phyloP scores from a whole-genome alignment of 2,797 vertebrate species.

The Taeniopygia guttata region DNA sequence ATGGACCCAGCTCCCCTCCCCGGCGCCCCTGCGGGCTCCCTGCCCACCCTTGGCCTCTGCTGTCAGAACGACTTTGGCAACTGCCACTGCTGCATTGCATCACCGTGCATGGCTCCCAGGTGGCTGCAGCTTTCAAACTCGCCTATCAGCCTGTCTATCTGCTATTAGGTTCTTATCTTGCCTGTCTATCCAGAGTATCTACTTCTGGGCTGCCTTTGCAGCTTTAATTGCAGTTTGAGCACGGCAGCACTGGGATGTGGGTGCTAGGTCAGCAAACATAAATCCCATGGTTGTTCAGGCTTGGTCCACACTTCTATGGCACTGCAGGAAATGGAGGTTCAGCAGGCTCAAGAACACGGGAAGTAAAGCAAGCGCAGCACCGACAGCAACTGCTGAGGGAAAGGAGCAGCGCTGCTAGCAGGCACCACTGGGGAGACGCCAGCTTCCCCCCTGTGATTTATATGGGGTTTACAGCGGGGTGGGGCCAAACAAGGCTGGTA shows the following conservation, averaged over 20 bases:
- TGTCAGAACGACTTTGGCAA: conserved; percentile 29
- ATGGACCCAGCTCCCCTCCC: conserved; percentile 9
- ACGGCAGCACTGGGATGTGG: not conserved
- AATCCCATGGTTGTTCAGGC: not conserved
- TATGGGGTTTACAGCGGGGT: not conserved
- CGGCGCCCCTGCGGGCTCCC: not conserved
- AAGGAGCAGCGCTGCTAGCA: not conserved
- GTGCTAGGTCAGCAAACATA: not conserved
- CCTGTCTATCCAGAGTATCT: not conserved
- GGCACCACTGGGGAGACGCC: not conserved
- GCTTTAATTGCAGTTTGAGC: not conserved
- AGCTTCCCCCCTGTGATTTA: conserved; percentile 16
- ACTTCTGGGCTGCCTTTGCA: conserved; percentile 2
- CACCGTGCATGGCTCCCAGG: not conserved
- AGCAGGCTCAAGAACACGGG: fast-evolving
- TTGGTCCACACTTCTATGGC: not conserved
- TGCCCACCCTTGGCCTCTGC: conserved; percentile 15
- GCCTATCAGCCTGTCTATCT: not conserved
- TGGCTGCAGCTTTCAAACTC: conserved; percentile 46
- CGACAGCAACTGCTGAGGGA: not conserved
- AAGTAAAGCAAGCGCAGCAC: not conserved
- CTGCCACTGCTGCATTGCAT: conserved; percentile 44
- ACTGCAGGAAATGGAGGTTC: not conserved
- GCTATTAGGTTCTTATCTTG: not conserved
- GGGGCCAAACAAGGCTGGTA: not conserved